Evolutionary conservation across 2,113 vertebrate species (phyloP), one percentile per base, ranked within the genome.

Genomic region (Oostethus manadensis): DNA sequence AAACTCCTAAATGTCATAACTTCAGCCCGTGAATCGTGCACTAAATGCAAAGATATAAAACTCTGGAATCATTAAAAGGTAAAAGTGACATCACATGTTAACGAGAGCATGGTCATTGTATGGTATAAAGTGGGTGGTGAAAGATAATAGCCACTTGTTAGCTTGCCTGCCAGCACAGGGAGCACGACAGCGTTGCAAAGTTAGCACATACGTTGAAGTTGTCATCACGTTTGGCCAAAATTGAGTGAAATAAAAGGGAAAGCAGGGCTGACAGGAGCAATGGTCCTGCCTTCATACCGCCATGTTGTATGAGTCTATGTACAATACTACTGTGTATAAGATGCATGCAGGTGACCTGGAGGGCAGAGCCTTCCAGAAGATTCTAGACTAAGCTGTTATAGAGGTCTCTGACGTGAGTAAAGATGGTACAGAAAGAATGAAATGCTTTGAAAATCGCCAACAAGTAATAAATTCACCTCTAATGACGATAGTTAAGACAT

Each of bases 231-330:
- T 66, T 56, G 40, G 60, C 73, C 71, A 70, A 51, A 80, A 74
- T 80, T 54, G 56, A 78, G 76, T 63, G 67, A 76, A 71, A 78
- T 64, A 70, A 71, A 70, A 58, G 78, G 73, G 77, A 85, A 84
- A 84, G 85, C 86, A 88, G 86, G 85, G 85, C 79, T 86, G 88
- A 87, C 74, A 75, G 77, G 80, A 82, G 74, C 70, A 57, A 73
- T 62, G 78, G 78, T 71, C 78, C 81, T 79, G 81, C 77, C 78
- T 79, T 83, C 64, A 22, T 57, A 77, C 56, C 18, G 73, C 76
- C 55, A 80, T 78, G 82, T 80, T 59, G 7, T 73, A 62, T 56
- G 47, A 66, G 62, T 80, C 74, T 86, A 86, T 88, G 73, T 86
- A 85, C 84, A 85, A 76, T 73, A 81, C 81, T 79, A 86, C 66